Evolutionary conservation across 2,888 invertebrate genomes (phyloP).

Genomic region (Lasius fuliginosus): DNA sequence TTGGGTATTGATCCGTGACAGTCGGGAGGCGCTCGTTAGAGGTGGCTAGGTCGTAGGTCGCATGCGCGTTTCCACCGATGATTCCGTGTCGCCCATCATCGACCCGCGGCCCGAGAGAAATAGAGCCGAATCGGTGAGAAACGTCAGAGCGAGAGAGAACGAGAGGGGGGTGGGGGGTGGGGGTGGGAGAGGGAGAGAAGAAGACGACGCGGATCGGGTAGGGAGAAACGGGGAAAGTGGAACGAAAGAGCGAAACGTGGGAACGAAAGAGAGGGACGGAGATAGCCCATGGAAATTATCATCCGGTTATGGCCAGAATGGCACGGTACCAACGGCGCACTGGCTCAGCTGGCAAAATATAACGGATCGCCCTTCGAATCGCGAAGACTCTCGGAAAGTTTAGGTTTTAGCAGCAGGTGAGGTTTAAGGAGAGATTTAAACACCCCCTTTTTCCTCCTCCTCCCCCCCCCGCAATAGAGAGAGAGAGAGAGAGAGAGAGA

Average conservation of each 20-base stretch:
- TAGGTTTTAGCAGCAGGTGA: neutral
- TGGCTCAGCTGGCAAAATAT: constrained; percentile 5
- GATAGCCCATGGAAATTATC: constrained; percentile 27
- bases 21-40: constrained; percentile 65
- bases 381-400: neutral
- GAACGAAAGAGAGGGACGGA: constrained; percentile 4
- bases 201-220: neutral
- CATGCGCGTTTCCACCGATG: constrained; percentile 72
- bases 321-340: constrained; percentile 63
- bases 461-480: neutral
- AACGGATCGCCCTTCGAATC: neutral
- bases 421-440: neutral
- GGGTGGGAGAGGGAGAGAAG: neutral
- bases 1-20: constrained; percentile 85
- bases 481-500: no score
- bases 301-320: constrained; percentile 58
- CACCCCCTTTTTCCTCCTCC: neutral
- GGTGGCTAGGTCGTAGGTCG: constrained; percentile 65
- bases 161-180: neutral
- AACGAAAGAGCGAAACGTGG: constrained; percentile 21
- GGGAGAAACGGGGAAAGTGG: constrained; percentile 33
- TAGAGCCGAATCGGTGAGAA: constrained; percentile 50
- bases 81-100: constrained; percentile 70
- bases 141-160: constrained; percentile 52
- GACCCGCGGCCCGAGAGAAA: constrained; percentile 63